Evolutionary conservation across 2,113 vertebrate species (phyloP).

Genomic region (Tychaedon coryphoeus): DNA sequence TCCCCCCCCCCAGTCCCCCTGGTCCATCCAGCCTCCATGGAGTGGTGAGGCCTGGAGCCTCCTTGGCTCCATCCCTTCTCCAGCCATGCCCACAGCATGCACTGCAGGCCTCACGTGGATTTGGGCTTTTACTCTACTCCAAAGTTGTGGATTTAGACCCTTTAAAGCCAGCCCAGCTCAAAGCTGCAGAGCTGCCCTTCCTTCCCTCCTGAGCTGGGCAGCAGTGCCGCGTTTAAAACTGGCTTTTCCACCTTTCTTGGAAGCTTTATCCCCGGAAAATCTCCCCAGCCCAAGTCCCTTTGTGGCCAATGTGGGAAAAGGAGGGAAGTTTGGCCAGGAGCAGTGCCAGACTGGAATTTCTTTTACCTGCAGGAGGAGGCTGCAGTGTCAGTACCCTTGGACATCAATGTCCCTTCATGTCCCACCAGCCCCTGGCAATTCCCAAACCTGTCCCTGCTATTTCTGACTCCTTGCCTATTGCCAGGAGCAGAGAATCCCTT

Average conservation of each 20-base stretch:
- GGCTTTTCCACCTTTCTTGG: not conserved
- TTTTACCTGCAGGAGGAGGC: not conserved
- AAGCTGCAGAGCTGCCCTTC: not conserved
- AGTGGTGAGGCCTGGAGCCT: not conserved
- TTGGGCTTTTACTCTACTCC: not conserved
- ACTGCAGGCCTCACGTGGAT: accelerated
- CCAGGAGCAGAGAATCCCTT: not conserved
- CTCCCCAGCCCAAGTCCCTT: not conserved
- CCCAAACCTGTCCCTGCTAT: not conserved
- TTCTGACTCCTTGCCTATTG: not conserved
- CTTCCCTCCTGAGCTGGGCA: not conserved
- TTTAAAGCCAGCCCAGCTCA: not conserved
- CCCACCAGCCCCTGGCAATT: not conserved
- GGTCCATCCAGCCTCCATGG: not conserved
- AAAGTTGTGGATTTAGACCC: not conserved
- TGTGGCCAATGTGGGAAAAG: not conserved
- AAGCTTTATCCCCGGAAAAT: not conserved
- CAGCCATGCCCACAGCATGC: not conserved
- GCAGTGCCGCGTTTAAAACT: not conserved
- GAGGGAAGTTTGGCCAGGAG: not conserved
- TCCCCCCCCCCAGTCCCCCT: not conserved
- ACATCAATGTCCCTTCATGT: not conserved
- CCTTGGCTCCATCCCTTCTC: not conserved
- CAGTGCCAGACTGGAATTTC: not conserved
- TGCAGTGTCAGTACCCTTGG: accelerated